Base-by-base conservation (phyloP, 2,888 invertebrate genomes). In the Chesias legatella region DNA sequence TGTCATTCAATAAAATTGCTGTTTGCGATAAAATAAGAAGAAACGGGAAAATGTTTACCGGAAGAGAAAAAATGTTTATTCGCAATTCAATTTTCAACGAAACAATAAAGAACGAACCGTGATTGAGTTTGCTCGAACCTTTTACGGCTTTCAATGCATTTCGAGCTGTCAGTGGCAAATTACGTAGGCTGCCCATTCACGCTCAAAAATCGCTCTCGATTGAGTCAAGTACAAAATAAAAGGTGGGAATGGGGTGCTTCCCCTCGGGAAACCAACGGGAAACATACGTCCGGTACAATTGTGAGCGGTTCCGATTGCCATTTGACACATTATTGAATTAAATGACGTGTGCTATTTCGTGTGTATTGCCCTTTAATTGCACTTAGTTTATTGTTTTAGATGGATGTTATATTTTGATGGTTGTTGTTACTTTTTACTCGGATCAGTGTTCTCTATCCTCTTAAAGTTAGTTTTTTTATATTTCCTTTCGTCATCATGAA, bases 131-230 rank as follows among this genome's bases (percentile, higher is more conserved):
- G 69, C 72, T 63, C 62, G 73, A 67, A 72, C 75, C 80, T 79
- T 83, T 84, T 82, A 82, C 68, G 74, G 82, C 84, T 81, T 81
- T 84, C 74, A 81, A 80, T 79, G 79, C 70, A 79, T 82, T 83
- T 83, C 76, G 65, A 69, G 68, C 81, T 84, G 86, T 82, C 85
- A 78, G 73, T 73, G 66, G 75, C 79, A 85, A 84, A 85, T 86
- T 84, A 84, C 79, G 62, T 68, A 60, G 75, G 79, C 80, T 79
- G 77, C 78, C 82, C 83, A 82, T 84, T 85, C 83, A 79, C 80
- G 82, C 79, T 83, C 81, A 80, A 85, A 86, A 88, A 86, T 85
- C 79, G 81, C 79, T 79, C 78, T 72, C 84, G 80, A 86, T 85
- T 79, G 85, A 80, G 81, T 78, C 78, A 79, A 83, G 84, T 81